Conservation (phyloP, 2,113 vertebrate species). For the Fukomys damarensis region DNA sequence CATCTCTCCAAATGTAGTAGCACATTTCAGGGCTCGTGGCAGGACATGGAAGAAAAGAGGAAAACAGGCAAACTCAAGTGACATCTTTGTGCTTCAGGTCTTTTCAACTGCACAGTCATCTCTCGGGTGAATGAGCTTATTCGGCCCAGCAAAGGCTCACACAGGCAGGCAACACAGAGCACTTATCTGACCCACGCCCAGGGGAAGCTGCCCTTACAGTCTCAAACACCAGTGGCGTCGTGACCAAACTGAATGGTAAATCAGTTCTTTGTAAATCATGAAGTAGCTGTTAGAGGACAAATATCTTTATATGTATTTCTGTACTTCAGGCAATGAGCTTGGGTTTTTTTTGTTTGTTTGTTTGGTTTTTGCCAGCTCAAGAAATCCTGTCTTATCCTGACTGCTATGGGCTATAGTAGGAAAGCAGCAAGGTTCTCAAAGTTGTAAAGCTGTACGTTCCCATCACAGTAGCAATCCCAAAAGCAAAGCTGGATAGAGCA, state of each 20-base stretch:
- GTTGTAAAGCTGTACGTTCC: neutral
- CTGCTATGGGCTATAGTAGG: constrained; percentile 34
- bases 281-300: constrained; percentile 44
- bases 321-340: constrained; percentile 8
- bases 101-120: neutral
- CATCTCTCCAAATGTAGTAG: neutral
- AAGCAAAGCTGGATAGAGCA: neutral
- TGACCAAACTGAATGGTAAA: constrained; percentile 43
- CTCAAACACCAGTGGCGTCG: neutral
- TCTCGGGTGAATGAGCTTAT: constrained; percentile 52
- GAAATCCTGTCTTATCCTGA: constrained; percentile 24
- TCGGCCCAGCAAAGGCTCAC: neutral
- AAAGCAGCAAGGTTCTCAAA: constrained; percentile 37
- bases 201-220: neutral
- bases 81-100: neutral
- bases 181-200: neutral
- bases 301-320: constrained; percentile 29
- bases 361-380: neutral
- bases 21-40: neutral
- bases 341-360: too few species aligned
- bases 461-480: neutral
- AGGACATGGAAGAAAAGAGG: neutral
- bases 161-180: constrained; percentile 31
- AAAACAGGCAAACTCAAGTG: constrained; percentile 42
- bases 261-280: neutral